Base-by-base conservation (phyloP, 2,113 vertebrate genomes). In the Dipodomys spectabilis region DNA sequence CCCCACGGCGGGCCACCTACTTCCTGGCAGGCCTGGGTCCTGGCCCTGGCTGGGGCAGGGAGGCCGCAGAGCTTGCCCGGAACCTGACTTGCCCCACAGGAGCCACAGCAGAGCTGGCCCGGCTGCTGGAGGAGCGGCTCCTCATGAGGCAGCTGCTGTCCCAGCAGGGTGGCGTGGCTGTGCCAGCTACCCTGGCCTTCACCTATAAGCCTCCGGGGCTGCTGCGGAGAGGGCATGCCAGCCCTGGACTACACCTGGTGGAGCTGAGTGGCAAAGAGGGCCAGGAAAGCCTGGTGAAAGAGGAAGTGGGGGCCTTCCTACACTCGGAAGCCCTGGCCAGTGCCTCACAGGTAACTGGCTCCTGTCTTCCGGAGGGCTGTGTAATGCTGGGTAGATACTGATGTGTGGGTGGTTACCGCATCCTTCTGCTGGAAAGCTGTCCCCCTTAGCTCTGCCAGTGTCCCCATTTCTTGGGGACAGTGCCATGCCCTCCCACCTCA, bases 41-140 rank as follows among this genome's bases (percentile, higher is more conserved):
- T 0, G 77, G 96, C 95, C 15, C 95, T 57, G 91, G 94, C 86
- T 13, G 23, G 72, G 93, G 95, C 80, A 85, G 95, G 81, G 98
- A 98, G 95, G 98, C 96, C 0, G 97, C 96, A 0, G 97, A 98
- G 86, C 95, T 98, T 67, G 97, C 97, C 32, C 96, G 96, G 0
- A 97, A 98, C 92, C 97, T 98, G 20, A 98, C 97, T 65, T 98
- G 98, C 91, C 98, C 98, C 75, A 98, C 96, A 0, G 98, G 98
- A 27, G 96, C 97, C 73, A 98, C 98, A 0, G 97, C 87, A 0
- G 97, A 96, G 45, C 97, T 98, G 64, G 65, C 95, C 57, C 96
- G 1, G 72, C 96, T 98, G 39, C 97, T 98, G 22, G 97, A 98
- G 74, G 98, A 99, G 96, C 92, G 95, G 44, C 96, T 98, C 96